A percentile compares a stretch with the other conserved stretches of the same genome.
Evolutionary conservation across 1,140 invertebrate species (phyloP).

Genomic region (Plutomurus gul): DNA sequence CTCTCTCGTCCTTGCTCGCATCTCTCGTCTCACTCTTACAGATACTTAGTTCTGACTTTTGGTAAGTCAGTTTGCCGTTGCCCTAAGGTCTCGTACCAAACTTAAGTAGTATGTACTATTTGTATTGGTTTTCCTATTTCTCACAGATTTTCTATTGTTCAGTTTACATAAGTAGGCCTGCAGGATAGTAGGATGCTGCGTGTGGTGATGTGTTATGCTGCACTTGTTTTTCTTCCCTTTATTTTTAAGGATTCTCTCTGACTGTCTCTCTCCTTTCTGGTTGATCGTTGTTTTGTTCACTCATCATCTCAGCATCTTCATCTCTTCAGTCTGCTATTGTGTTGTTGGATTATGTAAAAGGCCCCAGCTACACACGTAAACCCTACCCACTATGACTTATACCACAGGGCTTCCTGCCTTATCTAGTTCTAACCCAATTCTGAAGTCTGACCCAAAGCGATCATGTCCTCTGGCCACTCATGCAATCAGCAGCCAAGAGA

Average conservation of each 20-base stretch:
- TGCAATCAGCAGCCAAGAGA: slow-evolving; percentile 12
- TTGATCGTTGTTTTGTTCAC: neutral
- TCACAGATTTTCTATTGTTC: neutral
- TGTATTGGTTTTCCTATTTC: neutral
- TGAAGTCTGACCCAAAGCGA: slow-evolving; percentile 20
- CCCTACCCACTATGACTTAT: neutral
- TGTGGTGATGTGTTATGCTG: neutral
- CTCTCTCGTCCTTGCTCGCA: neutral
- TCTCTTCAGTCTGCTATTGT: neutral
- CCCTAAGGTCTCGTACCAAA: neutral
- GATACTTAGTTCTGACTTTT: neutral
- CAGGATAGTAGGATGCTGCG: neutral
- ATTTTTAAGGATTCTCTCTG: no score
- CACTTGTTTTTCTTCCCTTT: neutral
- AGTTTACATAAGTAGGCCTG: neutral
- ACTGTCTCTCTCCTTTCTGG: neutral
- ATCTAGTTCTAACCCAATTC: neutral
- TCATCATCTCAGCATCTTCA: slow-evolving; percentile 17
- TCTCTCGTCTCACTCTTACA: neutral
- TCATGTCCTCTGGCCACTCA: slow-evolving; percentile 19
- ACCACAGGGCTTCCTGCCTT: neutral
- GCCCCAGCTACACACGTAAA: neutral
- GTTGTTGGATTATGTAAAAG: neutral
- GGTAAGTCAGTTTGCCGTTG: neutral
- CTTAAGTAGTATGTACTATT: slow-evolving; percentile 2